phyloP scores from a whole-genome alignment of 2,797 vertebrate species.

The Menidia menidia region DNA sequence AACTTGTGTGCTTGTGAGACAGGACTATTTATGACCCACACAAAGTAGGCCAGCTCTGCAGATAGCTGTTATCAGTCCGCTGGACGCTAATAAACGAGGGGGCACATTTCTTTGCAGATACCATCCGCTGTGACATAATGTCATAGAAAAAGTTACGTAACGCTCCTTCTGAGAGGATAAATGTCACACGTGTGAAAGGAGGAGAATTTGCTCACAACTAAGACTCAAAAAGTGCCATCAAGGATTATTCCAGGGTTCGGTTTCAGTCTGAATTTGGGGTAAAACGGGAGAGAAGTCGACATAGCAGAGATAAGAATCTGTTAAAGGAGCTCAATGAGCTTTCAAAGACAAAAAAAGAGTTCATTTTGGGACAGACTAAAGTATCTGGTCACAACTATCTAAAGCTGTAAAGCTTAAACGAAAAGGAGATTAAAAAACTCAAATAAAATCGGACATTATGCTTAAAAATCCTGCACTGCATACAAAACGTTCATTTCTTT shows the following conservation, averaged over 20 bases:
- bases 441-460: not conserved
- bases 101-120: not conserved
- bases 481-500: not conserved
- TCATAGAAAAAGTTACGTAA: not conserved
- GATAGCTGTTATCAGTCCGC: constrained; percentile 44
- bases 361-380: not conserved
- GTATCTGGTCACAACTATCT: no score
- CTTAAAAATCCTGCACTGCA: not conserved
- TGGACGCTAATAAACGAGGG: constrained; percentile 16
- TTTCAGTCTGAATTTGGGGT: no score
- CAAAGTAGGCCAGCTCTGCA: constrained; percentile 51
- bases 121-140: not conserved
- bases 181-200: not conserved
- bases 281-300: no score
- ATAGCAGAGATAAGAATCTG: no score
- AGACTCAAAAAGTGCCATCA: no score
- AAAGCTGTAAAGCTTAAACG: no score
- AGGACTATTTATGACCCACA: constrained; percentile 48
- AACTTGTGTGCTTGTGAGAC: constrained; percentile 28
- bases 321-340: no score
- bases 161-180: not conserved
- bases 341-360: not conserved
- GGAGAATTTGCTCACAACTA: not conserved
- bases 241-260: no score
- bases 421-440: no score